phyloP scores from a whole-genome alignment of 2,797 vertebrate species.

The Adrianichthys oophorus region DNA sequence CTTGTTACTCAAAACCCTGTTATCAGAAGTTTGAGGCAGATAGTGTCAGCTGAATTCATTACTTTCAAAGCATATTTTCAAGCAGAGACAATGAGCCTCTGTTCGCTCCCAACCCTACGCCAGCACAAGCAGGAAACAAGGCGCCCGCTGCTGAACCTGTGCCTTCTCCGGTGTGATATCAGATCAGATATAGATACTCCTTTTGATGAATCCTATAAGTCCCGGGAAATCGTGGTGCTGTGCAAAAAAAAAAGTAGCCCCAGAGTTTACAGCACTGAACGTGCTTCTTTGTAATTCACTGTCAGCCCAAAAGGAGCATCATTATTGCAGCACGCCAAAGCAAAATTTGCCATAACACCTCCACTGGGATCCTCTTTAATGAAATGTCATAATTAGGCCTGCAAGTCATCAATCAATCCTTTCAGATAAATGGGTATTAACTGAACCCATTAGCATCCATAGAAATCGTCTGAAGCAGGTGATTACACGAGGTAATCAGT shows the following conservation, averaged over 20 bases:
- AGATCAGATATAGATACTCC: constrained; percentile 25
- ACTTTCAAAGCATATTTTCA: constrained; percentile 53
- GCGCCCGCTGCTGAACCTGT: constrained; percentile 30
- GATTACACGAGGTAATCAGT: constrained; percentile 25
- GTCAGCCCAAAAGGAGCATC: constrained; percentile 20
- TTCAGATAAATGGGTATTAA: constrained; percentile 17
- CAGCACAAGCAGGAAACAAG: constrained; percentile 37
- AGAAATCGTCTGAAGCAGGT: constrained; percentile 26
- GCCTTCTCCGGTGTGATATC: constrained; percentile 34
- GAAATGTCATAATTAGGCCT: constrained; percentile 50
- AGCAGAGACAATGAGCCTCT: constrained; percentile 37
- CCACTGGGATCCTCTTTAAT: constrained; percentile 31
- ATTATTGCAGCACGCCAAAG: constrained; percentile 3
- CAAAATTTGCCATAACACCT: constrained; percentile 27
- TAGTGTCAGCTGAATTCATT: constrained; percentile 52
- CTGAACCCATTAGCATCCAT: constrained; percentile 24
- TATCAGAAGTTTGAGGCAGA: constrained; percentile 49
- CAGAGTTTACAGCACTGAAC: constrained; percentile 22
- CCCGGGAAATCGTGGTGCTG: constrained; percentile 4
- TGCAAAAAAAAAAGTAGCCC: neutral
- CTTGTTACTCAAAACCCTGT: constrained; percentile 53
- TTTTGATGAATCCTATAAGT: constrained; percentile 15
- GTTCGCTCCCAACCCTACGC: constrained; percentile 34
- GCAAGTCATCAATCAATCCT: constrained; percentile 38
- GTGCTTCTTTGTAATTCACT: constrained; percentile 19